Conservation (phyloP, 2,797 vertebrate species). For the Microcaecilia unicolor region DNA sequence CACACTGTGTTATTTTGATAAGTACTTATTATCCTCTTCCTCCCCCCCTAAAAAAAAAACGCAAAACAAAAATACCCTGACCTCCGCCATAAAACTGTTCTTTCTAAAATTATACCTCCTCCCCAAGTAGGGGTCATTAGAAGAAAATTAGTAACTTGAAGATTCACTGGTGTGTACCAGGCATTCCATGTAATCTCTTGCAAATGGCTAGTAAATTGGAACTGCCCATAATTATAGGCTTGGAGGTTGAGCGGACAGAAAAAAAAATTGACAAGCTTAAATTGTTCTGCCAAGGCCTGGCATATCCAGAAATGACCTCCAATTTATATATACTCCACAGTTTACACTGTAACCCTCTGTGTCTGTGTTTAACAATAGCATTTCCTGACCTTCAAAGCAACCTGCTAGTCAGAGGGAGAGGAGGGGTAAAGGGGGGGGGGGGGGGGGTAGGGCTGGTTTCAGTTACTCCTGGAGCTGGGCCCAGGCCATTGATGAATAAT, state of each 20-base stretch:
- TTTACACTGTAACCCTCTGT: constrained; percentile 24
- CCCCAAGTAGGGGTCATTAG: constrained; percentile 17
- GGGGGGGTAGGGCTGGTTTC: too few relatives aligned
- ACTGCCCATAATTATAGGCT: constrained; percentile 18
- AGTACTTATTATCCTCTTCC: too few relatives aligned
- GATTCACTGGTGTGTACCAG: constrained; percentile 17
- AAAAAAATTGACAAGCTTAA: too few relatives aligned
- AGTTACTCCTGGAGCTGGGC: too few relatives aligned
- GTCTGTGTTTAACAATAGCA: background rate
- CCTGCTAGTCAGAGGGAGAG: too few relatives aligned
- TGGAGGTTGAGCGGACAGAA: constrained; percentile 9
- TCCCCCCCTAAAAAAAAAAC: too few relatives aligned
- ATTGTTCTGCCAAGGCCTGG: constrained; percentile 8
- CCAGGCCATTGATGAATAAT: too few relatives aligned
- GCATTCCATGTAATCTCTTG: constrained; percentile 31
- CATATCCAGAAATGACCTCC: constrained; percentile 1
- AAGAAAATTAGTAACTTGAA: constrained; percentile 35
- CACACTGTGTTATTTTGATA: too few relatives aligned
- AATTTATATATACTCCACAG: constrained; percentile 23
- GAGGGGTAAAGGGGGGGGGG: too few relatives aligned
- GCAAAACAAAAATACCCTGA: too few relatives aligned
- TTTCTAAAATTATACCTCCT: constrained; percentile 10
- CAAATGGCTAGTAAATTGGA: constrained; percentile 30
- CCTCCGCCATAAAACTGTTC: too few relatives aligned
- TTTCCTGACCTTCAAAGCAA: constrained; percentile 16